phyloP scores from a whole-genome alignment of 2,797 vertebrate species.

The Parambassis ranga region DNA sequence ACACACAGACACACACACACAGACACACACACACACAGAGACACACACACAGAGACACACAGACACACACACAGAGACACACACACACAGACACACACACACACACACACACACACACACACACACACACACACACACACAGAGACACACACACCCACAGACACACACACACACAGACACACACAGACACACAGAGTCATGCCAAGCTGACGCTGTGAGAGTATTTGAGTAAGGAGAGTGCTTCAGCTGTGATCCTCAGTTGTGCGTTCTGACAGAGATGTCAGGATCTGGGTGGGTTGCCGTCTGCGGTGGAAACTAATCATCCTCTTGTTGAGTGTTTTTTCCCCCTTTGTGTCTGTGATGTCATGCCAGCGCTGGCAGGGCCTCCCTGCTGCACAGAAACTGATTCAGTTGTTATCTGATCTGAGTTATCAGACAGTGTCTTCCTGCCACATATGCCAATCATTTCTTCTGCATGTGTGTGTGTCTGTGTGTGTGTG shows the following conservation, averaged over 20 bases:
- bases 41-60: neutral
- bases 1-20: neutral
- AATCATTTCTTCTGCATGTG: too few species aligned
- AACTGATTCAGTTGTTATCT: conserved; percentile 27
- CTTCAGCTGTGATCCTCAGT: neutral
- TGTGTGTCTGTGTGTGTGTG: too few species aligned
- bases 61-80: neutral
- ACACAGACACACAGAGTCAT: neutral
- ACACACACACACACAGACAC: neutral
- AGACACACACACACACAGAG: neutral
- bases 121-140: neutral
- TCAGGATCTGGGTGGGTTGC: too few species aligned
- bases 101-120: neutral
- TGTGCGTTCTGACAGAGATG: too few species aligned
- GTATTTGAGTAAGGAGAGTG: neutral
- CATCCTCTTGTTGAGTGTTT: neutral
- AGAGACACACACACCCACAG: neutral
- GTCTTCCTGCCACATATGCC: neutral
- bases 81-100: neutral
- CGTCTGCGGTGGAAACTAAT: conserved; percentile 4
- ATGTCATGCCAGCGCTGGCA: conserved; percentile 16
- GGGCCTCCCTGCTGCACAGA: conserved; percentile 13
- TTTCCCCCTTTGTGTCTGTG: conserved; percentile 22
- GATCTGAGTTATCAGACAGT: conserved; percentile 4
- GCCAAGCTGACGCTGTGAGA: neutral